phyloP scores from a whole-genome alignment of 2,113 vertebrate species.

The Megalops atlanticus region DNA sequence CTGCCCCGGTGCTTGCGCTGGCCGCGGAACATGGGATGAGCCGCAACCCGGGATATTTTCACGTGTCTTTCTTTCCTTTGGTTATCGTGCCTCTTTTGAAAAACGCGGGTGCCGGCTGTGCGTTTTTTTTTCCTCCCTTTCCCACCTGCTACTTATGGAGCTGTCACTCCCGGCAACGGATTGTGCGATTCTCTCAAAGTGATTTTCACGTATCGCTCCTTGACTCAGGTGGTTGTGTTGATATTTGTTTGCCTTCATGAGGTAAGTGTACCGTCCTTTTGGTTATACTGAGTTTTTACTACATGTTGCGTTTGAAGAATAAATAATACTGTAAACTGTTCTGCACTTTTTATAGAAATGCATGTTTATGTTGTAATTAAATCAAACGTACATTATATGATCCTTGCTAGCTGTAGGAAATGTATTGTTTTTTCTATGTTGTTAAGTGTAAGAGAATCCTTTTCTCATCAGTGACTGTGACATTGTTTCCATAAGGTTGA shows the following conservation, averaged over 20 bases:
- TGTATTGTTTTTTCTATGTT: neutral
- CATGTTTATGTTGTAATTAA: neutral
- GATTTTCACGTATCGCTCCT: neutral
- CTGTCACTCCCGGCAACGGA: neutral
- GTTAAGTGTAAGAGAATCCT: conserved; percentile 48
- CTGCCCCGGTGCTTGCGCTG: neutral
- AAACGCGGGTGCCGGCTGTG: neutral
- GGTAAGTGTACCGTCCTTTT: conserved; percentile 53
- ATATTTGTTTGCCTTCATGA: conserved; percentile 29
- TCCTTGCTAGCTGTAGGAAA: neutral
- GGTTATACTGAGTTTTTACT: neutral
- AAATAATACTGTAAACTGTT: neutral
- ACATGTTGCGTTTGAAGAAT: neutral
- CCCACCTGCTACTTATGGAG: neutral
- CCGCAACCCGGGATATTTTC: neutral
- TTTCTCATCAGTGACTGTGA: conserved; percentile 2
- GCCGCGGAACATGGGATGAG: neutral
- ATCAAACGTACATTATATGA: too few species aligned
- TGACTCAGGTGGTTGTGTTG: conserved; percentile 35
- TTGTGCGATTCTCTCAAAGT: conserved; percentile 31
- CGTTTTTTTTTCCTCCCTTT: neutral
- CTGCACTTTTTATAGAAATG: neutral
- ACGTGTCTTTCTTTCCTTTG: neutral
- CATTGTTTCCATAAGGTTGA: neutral
- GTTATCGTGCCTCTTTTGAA: neutral